Evolutionary conservation across 2,888 invertebrate genomes (phyloP), one percentile per base, ranked within the genome.

Genomic region (Trisateles emortualis): DNA sequence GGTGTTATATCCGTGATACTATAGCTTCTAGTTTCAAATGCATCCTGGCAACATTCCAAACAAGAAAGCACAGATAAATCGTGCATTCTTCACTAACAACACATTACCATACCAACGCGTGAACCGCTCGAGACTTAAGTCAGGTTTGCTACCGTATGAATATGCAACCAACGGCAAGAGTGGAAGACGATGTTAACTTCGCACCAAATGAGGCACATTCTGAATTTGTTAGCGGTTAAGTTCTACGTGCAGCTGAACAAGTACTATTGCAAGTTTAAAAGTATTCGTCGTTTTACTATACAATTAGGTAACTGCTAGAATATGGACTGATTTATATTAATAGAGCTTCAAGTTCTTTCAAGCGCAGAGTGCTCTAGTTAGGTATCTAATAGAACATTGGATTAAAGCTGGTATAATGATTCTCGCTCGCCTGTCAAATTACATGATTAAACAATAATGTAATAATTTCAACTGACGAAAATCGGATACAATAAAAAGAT

Each of bases 201-300:
- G 54, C 41, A 63, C 64, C 57, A 55, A 76, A 74, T 73, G 74
- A 72, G 68, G 66, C 57, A 58, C 70, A 64, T 68, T 66, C 62
- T 71, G 72, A 64, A 69, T 75, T 65, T 61, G 63, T 66, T 72
- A 59, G 56, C 54, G 44, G 43, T 50, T 54, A 72, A 69, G 64
- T 61, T 63, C 42, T 41, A 48, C 55, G 54, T 47, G 22, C 59
- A 48, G 10, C 3, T 56, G 30, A 43, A 30, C 9, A 40, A 42
- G 44, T 11, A 50, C 47, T 42, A 26, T 57, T 36, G 39, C 6
- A 35, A 17, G 11, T 45, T 49, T 19, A 13, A 17, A 19, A 48
- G 38, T 46, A 46, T 48, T 38, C 33, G 8, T 33, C 14, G 13
- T 14, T 14, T 8, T 14, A 33, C n/a, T 1, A 2, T 14, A 14